phyloP scores from a whole-genome alignment of 2,797 vertebrate genomes.

The Aselliscus stoliczkanus region DNA sequence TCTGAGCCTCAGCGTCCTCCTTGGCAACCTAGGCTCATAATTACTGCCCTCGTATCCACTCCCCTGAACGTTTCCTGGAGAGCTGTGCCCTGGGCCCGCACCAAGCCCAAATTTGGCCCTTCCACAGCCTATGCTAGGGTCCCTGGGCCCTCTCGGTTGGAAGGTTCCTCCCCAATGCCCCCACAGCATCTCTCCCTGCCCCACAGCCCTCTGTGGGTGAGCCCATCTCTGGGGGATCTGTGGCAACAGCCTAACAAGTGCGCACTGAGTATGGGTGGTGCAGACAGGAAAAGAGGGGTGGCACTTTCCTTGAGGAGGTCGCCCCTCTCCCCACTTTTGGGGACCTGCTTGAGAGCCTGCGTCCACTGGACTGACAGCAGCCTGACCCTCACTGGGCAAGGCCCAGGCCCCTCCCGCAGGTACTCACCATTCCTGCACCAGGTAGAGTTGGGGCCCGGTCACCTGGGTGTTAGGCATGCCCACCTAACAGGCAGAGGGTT shows the following conservation, averaged over 20 bases:
- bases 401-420: background rate
- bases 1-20: background rate
- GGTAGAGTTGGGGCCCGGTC: background rate
- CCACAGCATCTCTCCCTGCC: background rate
- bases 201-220: background rate
- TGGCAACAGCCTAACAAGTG: no score
- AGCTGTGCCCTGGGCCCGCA: background rate
- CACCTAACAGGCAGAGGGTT: background rate
- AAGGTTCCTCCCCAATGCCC: background rate
- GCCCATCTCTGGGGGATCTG: background rate
- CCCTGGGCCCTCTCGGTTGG: background rate
- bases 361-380: background rate
- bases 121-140: background rate
- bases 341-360: background rate
- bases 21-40: background rate
- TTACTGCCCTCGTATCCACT: background rate
- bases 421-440: background rate
- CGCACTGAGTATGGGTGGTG: background rate
- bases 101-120: no score
- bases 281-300: background rate
- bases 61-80: background rate
- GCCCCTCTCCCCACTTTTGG: background rate
- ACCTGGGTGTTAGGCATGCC: no score
- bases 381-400: background rate
- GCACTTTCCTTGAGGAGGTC: no score